Base-by-base conservation (phyloP, 1,140 invertebrate genomes). In the Ericerus pela region DNA sequence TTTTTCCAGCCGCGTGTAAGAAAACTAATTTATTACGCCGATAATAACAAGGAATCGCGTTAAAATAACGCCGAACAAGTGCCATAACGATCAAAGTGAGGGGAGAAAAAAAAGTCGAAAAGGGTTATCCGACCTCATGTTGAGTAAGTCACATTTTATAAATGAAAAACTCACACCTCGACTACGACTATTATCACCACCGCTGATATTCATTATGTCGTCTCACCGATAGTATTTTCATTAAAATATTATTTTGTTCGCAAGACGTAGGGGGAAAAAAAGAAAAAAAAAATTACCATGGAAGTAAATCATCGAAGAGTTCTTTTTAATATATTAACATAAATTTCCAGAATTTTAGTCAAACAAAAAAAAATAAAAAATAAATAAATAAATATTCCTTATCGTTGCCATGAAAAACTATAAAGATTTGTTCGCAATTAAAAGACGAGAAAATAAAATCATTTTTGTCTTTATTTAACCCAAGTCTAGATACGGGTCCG, bases 61-160 rank as follows among this genome's bases (percentile, higher is more conserved):
- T 24, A 22, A 22, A 24, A n/a, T n/a, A n/a, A n/a, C n/a, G n/a
- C n/a, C n/a, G n/a, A n/a, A n/a, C n/a, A n/a, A n/a, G n/a, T n/a
- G n/a, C n/a, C n/a, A n/a, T n/a, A n/a, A 33, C 30, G 8, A n/a
- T 24, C 41, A 47, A 22, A 47, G 41, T 5, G 16, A 22, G 14
- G 3, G 16, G 26, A 47, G 14, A 47, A 24, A 22, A 5, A 47
- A 24, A 18, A 18, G 41, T 22, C 22, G 18, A 47, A 47, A 47
- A 47, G 37, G 41, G 41, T 47, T 47, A 47, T 47, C 16, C 41
- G 41, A 47, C 41, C 41, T 47, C 41, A 47, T 47, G 41, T 47
- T 47, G 41, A 47, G 41, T 47, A 47, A 24, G 41, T 47, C 41
- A 47, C 41, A 47, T 24, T 47, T 10, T 47, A 47, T 5, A 10